These are phyloP conservation scores for Omphaloscelis lunosa DNA, from an alignment of 2,888 invertebrate species.

Conservation along the genomic window DNA sequence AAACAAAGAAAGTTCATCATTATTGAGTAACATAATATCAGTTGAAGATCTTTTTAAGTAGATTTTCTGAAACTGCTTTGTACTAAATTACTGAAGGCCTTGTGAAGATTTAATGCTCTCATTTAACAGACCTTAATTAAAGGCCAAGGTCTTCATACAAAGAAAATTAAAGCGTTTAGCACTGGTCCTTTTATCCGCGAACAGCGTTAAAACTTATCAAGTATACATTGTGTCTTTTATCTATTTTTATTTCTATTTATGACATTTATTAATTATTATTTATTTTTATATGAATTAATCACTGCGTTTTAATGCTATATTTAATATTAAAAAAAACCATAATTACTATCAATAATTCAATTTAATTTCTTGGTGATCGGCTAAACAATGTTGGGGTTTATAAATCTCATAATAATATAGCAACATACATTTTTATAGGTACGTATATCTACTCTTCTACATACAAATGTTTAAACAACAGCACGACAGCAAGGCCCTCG, in stretches of 20 bases:
- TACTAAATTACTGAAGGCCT: not conserved
- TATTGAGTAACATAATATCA: not conserved
- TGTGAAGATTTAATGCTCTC: not conserved
- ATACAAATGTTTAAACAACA: conserved; percentile 11
- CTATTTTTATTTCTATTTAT: not conserved
- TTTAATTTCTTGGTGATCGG: not conserved
- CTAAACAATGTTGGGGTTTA: not conserved
- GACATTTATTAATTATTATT: too few species aligned
- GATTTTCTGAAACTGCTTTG: not conserved
- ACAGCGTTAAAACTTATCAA: too few species aligned
- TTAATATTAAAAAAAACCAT: not conserved
- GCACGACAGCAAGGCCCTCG: conserved; percentile 25
- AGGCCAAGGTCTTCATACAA: not conserved
- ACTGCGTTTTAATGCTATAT: not conserved
- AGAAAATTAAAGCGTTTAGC: not conserved
- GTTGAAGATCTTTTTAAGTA: not conserved
- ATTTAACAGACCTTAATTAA: not conserved
- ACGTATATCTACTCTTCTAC: not conserved
- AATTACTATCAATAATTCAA: too few species aligned
- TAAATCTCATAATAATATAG: not conserved
- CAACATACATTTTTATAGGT: not conserved
- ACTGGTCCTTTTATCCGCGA: not conserved
- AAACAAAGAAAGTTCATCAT: not conserved
- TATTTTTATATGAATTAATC: not conserved
- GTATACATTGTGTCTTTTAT: too few species aligned